Percentiles rank a stretch among this genome's conserved stretches.
These are phyloP conservation scores for Thaumatotibia leucotreta DNA, from an alignment of 1,140 invertebrate genomes.

Conservation along the genomic window DNA sequence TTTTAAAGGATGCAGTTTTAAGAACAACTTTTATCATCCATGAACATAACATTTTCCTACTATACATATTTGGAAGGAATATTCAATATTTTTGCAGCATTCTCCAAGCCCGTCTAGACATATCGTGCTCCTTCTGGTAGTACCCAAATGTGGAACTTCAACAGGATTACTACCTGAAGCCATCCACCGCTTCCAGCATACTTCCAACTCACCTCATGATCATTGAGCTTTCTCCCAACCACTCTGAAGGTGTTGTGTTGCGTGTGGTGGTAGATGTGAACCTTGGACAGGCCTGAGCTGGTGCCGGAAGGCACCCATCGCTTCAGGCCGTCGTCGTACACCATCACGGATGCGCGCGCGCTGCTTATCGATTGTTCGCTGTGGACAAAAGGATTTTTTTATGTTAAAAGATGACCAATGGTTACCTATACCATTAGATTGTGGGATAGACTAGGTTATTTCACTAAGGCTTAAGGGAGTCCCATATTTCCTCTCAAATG, in stretches of 20 bases:
- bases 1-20: no score
- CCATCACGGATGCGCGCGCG: conserved; percentile 97
- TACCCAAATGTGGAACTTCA: background rate
- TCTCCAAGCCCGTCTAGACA: no score
- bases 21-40: no score
- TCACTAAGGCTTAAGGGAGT: no score
- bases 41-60: no score
- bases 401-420: conserved; percentile 9
- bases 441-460: background rate
- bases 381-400: conserved; percentile 34
- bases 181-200: background rate
- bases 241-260: conserved; percentile 97
- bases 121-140: no score
- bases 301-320: conserved; percentile 97
- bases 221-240: conserved; percentile 97
- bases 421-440: no score
- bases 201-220: conserved; percentile 87
- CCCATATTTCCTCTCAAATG: no score
- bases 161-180: background rate
- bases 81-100: no score
- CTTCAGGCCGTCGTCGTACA: conserved; percentile 97
- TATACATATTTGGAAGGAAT: no score
- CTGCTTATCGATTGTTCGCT: conserved; percentile 98
- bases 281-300: conserved; percentile 95
- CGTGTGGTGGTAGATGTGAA: conserved; percentile 97